Evolutionary conservation across 2,797 vertebrate species (phyloP).

Genomic region (Phrynocephalus forsythii): DNA sequence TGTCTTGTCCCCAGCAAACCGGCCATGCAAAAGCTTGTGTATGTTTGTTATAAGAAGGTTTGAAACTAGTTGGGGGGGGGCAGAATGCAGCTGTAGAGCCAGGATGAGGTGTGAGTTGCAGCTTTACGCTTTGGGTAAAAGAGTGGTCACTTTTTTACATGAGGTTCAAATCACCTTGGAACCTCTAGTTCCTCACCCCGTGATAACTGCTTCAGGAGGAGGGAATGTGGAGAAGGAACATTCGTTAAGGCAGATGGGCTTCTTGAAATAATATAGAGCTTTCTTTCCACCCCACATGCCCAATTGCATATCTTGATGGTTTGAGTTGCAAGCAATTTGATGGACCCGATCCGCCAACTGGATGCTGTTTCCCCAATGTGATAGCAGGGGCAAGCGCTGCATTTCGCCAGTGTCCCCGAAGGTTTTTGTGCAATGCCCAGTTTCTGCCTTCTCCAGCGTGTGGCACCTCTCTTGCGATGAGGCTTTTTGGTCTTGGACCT

Average conservation of each 20-base stretch:
- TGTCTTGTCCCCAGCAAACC: not conserved
- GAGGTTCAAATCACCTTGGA: too few species aligned
- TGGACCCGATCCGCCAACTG: not conserved
- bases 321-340: not conserved
- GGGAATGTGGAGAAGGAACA: not conserved
- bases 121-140: not conserved
- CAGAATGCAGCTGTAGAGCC: not conserved
- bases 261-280: not conserved
- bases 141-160: not conserved
- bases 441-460: not conserved
- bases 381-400: not conserved
- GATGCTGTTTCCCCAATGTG: not conserved
- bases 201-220: not conserved
- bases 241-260: not conserved
- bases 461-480: constrained; percentile 15
- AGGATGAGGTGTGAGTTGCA: not conserved
- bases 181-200: not conserved
- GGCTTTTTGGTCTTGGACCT: not conserved
- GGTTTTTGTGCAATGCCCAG: not conserved
- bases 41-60: not conserved
- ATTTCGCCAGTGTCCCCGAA: not conserved
- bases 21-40: not conserved
- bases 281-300: not conserved
- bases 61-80: too few species aligned
- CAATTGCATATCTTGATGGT: not conserved